These are phyloP conservation scores for Okamejei kenojei DNA, from an alignment of 2,797 vertebrate genomes.

Conservation along the genomic window DNA sequence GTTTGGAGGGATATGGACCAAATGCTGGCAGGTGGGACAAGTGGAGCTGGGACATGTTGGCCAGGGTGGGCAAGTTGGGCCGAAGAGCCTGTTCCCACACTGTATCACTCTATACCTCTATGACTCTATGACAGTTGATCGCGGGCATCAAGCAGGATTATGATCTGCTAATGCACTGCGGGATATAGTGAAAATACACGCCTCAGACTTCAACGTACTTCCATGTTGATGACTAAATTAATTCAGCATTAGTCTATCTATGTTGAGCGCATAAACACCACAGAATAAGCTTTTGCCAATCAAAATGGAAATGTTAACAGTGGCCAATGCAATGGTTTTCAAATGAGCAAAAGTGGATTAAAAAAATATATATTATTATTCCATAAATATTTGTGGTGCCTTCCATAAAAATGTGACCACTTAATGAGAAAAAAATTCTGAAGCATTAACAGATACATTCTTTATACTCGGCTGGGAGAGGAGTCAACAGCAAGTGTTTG, in stretches of 20 bases:
- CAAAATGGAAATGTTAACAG: conserved; percentile 33
- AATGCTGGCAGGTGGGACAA: too few relatives aligned
- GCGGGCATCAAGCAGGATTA: background rate
- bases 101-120: too few relatives aligned
- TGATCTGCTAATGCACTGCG: background rate
- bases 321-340: background rate
- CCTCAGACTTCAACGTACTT: background rate
- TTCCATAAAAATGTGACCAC: conserved; percentile 18
- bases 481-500: background rate
- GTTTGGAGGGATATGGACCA: too few relatives aligned
- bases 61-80: too few relatives aligned
- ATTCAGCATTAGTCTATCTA: background rate
- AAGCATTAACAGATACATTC: conserved; percentile 34
- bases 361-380: background rate
- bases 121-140: too few relatives aligned
- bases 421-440: background rate
- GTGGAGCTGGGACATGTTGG: too few relatives aligned
- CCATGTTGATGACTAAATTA: background rate
- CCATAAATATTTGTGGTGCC: conserved; percentile 33
- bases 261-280: background rate
- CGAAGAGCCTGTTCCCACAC: too few relatives aligned
- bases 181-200: background rate
- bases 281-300: conserved; percentile 2
- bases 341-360: background rate
- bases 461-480: conserved; percentile 29